phyloP scores from a whole-genome alignment of 2,113 vertebrate genomes.

The Thymallus thymallus region DNA sequence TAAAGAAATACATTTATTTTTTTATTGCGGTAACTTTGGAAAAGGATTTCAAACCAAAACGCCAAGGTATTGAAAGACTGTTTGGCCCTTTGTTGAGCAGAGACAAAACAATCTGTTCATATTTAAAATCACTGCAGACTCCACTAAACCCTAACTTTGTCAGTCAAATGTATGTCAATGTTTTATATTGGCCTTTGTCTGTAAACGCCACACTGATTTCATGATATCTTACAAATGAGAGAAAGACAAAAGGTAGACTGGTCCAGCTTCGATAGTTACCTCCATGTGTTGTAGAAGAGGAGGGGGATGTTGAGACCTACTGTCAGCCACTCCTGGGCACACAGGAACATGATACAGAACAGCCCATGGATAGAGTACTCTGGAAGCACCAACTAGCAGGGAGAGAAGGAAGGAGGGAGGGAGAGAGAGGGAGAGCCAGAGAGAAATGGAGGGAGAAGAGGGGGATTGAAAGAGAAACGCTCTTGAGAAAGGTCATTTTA shows the following conservation, averaged over 20 bases:
- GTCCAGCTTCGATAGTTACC: slow-evolving; percentile 72
- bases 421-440: not conserved
- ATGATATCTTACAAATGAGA: too few relatives aligned
- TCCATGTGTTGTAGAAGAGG: slow-evolving; percentile 97
- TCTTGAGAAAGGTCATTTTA: too few relatives aligned
- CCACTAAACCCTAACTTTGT: too few relatives aligned
- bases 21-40: not conserved
- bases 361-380: slow-evolving; percentile 97
- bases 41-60: not conserved
- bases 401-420: not conserved
- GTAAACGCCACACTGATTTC: too few relatives aligned
- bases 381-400: slow-evolving; percentile 87
- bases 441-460: not conserved
- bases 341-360: slow-evolving; percentile 98
- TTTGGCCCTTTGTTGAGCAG: too few relatives aligned
- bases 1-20: too few relatives aligned
- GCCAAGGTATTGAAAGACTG: not conserved
- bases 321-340: slow-evolving; percentile 95
- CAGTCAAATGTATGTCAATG: too few relatives aligned
- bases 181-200: too few relatives aligned
- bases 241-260: too few relatives aligned
- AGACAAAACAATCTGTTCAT: too few relatives aligned
- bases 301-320: slow-evolving; percentile 92
- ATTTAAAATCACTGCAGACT: too few relatives aligned
- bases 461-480: slow-evolving; percentile 18